phyloP scores from a whole-genome alignment of 1,140 invertebrate species.

The Lamellibrachia luymesi region DNA sequence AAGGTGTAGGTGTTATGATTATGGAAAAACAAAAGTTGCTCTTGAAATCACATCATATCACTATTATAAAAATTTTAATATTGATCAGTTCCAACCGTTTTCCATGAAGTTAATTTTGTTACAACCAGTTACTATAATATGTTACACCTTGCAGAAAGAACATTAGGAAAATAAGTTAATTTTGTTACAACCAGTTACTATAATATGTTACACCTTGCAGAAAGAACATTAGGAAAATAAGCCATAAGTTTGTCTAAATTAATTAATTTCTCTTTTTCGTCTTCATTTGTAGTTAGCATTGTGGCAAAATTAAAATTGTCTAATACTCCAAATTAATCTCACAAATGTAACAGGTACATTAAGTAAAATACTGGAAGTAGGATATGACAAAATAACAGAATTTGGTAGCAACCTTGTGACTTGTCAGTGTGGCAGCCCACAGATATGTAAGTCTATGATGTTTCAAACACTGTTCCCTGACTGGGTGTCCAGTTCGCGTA shows the following conservation, averaged over 20 bases:
- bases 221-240: background rate
- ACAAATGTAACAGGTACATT: background rate
- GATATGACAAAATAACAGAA: background rate
- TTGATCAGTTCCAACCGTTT: too few relatives aligned
- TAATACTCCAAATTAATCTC: too few relatives aligned
- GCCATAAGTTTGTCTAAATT: background rate
- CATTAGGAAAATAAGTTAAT: background rate
- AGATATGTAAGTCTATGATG: background rate
- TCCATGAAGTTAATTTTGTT: too few relatives aligned
- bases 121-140: too few relatives aligned
- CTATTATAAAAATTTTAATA: too few relatives aligned
- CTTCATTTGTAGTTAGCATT: too few relatives aligned
- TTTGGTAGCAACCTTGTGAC: background rate
- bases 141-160: background rate
- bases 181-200: too few relatives aligned
- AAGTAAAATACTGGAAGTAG: background rate
- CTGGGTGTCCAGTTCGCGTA: background rate
- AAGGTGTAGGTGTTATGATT: background rate
- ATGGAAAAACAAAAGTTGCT: too few relatives aligned
- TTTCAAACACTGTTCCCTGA: background rate
- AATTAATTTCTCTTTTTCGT: background rate
- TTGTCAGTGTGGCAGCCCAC: background rate
- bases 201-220: too few relatives aligned
- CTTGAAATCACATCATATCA: too few relatives aligned
- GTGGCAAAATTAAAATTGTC: too few relatives aligned